These are phyloP conservation scores for Dermatophagoides farinae DNA, from an alignment of 1,140 invertebrate species.

Conservation along the genomic window DNA sequence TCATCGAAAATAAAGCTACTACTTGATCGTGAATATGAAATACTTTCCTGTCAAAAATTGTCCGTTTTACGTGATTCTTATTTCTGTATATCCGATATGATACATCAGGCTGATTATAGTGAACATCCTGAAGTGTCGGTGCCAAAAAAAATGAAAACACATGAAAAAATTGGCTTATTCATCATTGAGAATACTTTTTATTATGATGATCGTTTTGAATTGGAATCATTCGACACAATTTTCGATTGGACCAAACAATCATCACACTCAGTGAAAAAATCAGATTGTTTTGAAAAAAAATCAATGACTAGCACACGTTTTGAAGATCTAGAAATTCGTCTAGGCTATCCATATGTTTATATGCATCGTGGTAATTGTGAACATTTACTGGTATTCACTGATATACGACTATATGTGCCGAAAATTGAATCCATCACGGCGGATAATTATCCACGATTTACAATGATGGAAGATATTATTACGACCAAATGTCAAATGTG, in stretches of 20 bases:
- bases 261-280: slow-evolving; percentile 13
- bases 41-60: slow-evolving; percentile 40
- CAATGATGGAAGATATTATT: background rate
- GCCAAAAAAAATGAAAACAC: slow-evolving; percentile 30
- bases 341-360: slow-evolving; percentile 61
- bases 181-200: slow-evolving; percentile 59
- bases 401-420: slow-evolving; percentile 27
- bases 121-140: slow-evolving; percentile 29
- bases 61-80: slow-evolving; percentile 42
- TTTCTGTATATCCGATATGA: slow-evolving; percentile 40
- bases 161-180: slow-evolving; percentile 49
- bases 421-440: background rate
- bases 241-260: slow-evolving; percentile 36
- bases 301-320: slow-evolving; percentile 41
- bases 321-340: slow-evolving; percentile 37
- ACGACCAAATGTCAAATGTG: slow-evolving; percentile 12
- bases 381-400: slow-evolving; percentile 54
- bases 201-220: slow-evolving; percentile 37
- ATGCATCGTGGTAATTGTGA: slow-evolving; percentile 72
- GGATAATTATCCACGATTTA: slow-evolving; percentile 2
- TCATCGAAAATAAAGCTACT: background rate
- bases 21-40: slow-evolving; percentile 31
- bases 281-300: slow-evolving; percentile 34
- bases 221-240: slow-evolving; percentile 26
- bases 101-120: slow-evolving; percentile 38